Conservation (phyloP, 2,797 vertebrate genomes). For the Fundulus diaphanus region DNA sequence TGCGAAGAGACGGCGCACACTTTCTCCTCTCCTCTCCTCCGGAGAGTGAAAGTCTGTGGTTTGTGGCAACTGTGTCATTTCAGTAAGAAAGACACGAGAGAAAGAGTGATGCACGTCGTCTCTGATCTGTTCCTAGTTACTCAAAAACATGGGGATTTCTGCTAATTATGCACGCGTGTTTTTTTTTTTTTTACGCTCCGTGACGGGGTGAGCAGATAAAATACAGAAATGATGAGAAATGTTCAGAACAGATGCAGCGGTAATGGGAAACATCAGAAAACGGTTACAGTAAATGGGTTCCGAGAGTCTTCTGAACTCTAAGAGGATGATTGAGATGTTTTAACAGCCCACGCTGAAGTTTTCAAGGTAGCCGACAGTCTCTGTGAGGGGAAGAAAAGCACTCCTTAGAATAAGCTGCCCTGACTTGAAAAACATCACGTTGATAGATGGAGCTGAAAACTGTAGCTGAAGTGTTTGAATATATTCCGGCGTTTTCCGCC, state of each 20-base stretch:
- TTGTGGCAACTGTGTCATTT: conserved; percentile 57
- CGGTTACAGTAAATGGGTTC: conserved; percentile 16
- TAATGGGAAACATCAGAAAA: conserved; percentile 37
- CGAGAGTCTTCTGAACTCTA: conserved; percentile 12
- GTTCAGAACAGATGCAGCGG: conserved; percentile 4
- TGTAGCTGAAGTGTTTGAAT: neutral
- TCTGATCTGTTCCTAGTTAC: conserved; percentile 56
- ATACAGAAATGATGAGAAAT: conserved; percentile 41
- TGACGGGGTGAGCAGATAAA: conserved; percentile 6
- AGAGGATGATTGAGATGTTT: neutral
- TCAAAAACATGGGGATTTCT: conserved; percentile 62
- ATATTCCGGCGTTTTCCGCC: conserved; percentile 12
- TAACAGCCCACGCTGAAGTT: neutral
- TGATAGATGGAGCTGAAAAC: neutral
- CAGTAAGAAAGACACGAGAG: conserved; percentile 50
- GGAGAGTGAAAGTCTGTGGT: conserved; percentile 66
- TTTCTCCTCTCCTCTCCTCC: conserved; percentile 62
- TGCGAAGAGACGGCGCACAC: conserved; percentile 37
- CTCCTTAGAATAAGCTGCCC: neutral
- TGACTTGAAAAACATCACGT: neutral
- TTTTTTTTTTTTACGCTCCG: conserved; percentile 26
- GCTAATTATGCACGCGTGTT: conserved; percentile 22
- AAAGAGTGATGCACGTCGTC: conserved; percentile 40
- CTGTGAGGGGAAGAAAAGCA: neutral
- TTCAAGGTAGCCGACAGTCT: neutral